These are phyloP conservation scores for Pristionchus japonicus DNA, from an alignment of 2,888 invertebrate genomes.

Conservation along the genomic window DNA sequence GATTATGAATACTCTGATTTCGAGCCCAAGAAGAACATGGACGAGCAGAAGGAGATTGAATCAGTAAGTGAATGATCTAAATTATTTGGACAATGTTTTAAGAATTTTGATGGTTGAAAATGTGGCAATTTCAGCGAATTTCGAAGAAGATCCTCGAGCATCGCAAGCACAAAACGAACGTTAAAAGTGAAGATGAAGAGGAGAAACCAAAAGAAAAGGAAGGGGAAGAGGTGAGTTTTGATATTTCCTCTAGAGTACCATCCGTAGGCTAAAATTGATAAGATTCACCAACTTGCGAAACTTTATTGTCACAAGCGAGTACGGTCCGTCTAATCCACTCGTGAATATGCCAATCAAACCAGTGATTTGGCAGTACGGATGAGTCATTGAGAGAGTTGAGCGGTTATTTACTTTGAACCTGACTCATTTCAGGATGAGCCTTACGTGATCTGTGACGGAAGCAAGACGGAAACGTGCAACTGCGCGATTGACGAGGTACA, in stretches of 20 bases:
- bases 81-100: no score
- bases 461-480: not conserved
- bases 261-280: no score
- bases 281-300: no score
- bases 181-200: not conserved
- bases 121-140: not conserved
- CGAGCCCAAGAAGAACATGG: not conserved
- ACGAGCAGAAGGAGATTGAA: not conserved
- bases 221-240: not conserved
- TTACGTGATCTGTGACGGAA: constrained; percentile 2
- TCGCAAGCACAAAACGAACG: not conserved
- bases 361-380: not conserved
- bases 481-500: no score
- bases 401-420: not conserved
- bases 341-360: not conserved
- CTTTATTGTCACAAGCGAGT: no score
- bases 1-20: not conserved
- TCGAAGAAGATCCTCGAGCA: not conserved
- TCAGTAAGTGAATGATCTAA: not conserved
- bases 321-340: not conserved
- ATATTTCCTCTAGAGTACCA: no score
- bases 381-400: not conserved
- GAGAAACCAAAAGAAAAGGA: not conserved
- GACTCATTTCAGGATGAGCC: constrained; percentile 17
- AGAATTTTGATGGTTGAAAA: not conserved